These are phyloP conservation scores for Halcyon leucocephala DNA, from an alignment of 2,797 vertebrate genomes.

Conservation along the genomic window DNA sequence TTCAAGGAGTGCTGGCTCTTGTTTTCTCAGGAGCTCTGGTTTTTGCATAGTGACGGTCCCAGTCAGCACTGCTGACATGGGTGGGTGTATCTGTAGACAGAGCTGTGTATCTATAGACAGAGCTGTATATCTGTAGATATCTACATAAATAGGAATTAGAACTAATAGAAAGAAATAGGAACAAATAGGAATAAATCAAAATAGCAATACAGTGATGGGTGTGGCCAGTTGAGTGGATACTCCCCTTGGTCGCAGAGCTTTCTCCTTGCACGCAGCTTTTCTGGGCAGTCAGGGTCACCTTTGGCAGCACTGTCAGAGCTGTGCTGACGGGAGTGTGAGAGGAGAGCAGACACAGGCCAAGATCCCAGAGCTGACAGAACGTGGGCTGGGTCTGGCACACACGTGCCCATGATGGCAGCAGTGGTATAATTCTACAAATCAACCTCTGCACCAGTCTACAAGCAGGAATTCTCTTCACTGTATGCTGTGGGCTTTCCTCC, in stretches of 20 bases:
- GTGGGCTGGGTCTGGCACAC: rapidly evolving
- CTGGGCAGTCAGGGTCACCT: neutral
- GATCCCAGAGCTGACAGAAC: neutral
- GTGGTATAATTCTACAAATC: neutral
- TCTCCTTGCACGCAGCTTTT: neutral
- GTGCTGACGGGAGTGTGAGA: neutral
- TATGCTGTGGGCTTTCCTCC: neutral
- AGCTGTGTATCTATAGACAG: neutral
- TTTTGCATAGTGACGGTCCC: neutral
- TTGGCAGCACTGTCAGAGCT: neutral
- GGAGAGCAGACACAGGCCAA: neutral
- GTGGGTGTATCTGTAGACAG: neutral
- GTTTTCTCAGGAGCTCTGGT: neutral
- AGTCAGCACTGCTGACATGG: neutral
- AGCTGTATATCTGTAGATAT: neutral
- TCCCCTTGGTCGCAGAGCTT: neutral
- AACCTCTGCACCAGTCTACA: neutral
- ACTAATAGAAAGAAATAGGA: neutral
- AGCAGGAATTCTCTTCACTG: neutral
- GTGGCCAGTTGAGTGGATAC: neutral
- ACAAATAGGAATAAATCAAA: neutral
- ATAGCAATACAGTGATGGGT: neutral
- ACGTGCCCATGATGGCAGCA: neutral
- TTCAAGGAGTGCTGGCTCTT: neutral
- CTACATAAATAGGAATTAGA: no score